Evolutionary conservation across 2,797 vertebrate genomes (phyloP).

Genomic region (Leucoraja ocellata): DNA sequence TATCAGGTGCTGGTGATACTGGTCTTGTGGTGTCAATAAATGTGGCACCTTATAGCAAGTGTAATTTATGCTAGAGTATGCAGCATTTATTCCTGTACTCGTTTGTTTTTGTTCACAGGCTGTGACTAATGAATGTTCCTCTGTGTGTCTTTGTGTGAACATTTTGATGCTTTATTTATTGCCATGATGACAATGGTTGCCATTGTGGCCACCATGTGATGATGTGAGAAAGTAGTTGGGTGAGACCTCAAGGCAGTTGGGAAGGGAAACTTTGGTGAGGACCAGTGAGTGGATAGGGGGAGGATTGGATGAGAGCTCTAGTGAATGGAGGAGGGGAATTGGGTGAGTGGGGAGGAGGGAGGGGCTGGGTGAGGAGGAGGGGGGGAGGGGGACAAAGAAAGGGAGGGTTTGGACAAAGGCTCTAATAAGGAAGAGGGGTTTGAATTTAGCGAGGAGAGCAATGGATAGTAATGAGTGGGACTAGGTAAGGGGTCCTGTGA

Average conservation of each 20-base stretch:
- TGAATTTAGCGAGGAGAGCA: too few species aligned
- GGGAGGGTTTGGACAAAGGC: too few species aligned
- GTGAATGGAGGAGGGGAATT: background rate
- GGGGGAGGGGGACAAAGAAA: too few species aligned
- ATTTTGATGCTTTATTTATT: background rate
- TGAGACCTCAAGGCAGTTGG: background rate
- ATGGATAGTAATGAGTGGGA: background rate
- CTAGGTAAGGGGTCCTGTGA: background rate
- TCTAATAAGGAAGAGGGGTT: too few species aligned
- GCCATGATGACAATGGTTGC: background rate
- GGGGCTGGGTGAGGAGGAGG: too few species aligned
- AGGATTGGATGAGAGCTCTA: too few species aligned
- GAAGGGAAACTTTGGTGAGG: background rate
- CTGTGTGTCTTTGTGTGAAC: background rate
- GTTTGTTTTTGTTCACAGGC: background rate
- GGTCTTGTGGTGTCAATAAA: background rate
- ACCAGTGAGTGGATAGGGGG: too few species aligned
- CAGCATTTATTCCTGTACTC: background rate
- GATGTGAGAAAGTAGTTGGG: background rate
- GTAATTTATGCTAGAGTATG: background rate
- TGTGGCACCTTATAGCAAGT: background rate
- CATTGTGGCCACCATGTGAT: background rate
- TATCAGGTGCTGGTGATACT: background rate
- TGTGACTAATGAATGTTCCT: background rate
- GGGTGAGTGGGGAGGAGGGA: too few species aligned